A percentile compares a stretch with the other conserved stretches of the same genome.
phyloP scores from a whole-genome alignment of 2,888 invertebrate genomes.

The Drosophila tanythrix region DNA sequence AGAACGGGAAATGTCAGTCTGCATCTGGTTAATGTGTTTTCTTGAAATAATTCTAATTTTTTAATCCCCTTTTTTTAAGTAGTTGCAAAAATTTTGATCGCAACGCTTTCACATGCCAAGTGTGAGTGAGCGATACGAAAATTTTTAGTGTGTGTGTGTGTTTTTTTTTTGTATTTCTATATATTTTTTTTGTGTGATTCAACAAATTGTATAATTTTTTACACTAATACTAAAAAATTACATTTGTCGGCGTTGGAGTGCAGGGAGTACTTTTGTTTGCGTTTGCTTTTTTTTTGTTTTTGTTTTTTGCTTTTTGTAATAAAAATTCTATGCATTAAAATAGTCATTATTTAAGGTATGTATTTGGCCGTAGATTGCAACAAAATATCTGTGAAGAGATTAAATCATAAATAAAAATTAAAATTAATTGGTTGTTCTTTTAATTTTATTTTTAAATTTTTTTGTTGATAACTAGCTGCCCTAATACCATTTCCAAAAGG shows the following conservation, averaged over 20 bases:
- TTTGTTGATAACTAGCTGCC: constrained; percentile 52
- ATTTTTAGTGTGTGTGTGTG: constrained; percentile 16
- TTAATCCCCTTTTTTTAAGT: constrained; percentile 44
- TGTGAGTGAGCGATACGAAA: constrained; percentile 7
- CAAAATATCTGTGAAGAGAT: constrained; percentile 84
- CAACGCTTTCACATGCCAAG: constrained; percentile 11
- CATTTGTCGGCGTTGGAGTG: constrained; percentile 75
- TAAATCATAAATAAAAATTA: constrained; percentile 82
- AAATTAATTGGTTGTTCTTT: constrained; percentile 65
- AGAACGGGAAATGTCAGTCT: constrained; percentile 43
- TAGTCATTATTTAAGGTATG: constrained; percentile 82
- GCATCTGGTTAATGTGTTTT: constrained; percentile 40
- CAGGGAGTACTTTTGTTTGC: constrained; percentile 60
- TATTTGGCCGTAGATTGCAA: constrained; percentile 85
- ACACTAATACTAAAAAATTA: constrained; percentile 73
- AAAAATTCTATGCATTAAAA: constrained; percentile 74
- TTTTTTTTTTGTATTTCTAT: constrained; percentile 20
- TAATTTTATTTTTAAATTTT: constrained; percentile 27
- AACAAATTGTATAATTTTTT: constrained; percentile 74
- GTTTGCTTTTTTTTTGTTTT: constrained; percentile 32
- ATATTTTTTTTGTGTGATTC: constrained; percentile 45
- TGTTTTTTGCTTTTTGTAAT: constrained; percentile 49
- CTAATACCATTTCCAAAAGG: constrained; percentile 69
- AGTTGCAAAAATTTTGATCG: constrained; percentile 51
- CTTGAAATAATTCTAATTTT: constrained; percentile 25